Base-by-base conservation (phyloP, 2,888 invertebrate species). In the Neelides folsomi region DNA sequence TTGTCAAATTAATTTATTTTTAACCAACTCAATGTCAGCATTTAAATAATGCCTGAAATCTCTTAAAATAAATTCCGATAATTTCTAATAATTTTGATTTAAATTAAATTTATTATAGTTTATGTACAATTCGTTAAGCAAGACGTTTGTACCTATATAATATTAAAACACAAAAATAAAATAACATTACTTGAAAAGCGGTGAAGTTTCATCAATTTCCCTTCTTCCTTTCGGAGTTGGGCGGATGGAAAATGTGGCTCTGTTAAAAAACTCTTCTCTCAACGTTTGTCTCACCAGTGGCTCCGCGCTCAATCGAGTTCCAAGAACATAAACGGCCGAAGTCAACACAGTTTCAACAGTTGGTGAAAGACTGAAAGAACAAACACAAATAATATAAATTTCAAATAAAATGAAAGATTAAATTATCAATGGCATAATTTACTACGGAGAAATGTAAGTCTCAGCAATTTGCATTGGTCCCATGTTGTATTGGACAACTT, bases 191-290 rank as follows among this genome's bases (percentile, higher is more conserved):
- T n/a, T n/a, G n/a, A n/a, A n/a, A n/a, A 48, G 13, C 27, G 48
- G 48, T 12, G 38, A 40, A 27, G 18, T 48, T 27, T 48, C 48
- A 27, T 48, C 48, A 40, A 48, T 48, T 13, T 18, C 13, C 18
- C 4, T 10, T 9, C 16, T n/a, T 39, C 48, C 48, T 48, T 48
- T 48, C 13, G 13, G 18, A 7, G 48, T 48, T 10, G 48, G 40
- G 2, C 10, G 12, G n/a, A 27, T 40, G 9, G n/a, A 13, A 5
- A 48, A 20, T 12, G 20, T 39, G 9, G 48, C 48, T 16, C n/a
- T 16, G 10, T 10, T 9, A 20, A 7, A 8, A 16, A 48, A 39
- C 4, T 6, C 16, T 5, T 13, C 16, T 12, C 48, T 7, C 13
- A 48, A 38, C 8, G 40, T 8, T 16, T 40, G 18, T 9, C 48